Conservation (phyloP, 2,888 invertebrate species). For the Microctonus aethiopoides region DNA sequence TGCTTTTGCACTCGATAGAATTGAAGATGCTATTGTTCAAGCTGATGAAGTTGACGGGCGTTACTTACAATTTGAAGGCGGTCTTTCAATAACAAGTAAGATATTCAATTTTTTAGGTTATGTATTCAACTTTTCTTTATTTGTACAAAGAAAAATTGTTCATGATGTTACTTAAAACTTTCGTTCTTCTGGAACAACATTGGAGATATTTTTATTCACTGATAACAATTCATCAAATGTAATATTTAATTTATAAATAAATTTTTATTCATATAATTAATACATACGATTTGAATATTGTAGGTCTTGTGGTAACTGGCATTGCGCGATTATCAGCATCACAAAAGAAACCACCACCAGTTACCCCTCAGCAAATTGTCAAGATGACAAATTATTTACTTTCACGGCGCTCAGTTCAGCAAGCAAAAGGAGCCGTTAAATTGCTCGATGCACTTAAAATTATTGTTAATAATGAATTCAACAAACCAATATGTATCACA, state of each 20-base stretch:
- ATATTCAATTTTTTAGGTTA: slow-evolving; percentile 22
- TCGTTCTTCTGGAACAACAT: slow-evolving; percentile 52
- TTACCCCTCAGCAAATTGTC: slow-evolving; percentile 81
- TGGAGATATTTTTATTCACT: slow-evolving; percentile 43
- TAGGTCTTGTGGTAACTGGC: slow-evolving; percentile 73
- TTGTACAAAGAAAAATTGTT: neutral
- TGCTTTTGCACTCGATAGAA: slow-evolving; percentile 76
- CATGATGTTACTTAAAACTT: slow-evolving; percentile 50
- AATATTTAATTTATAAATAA: neutral
- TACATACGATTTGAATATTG: slow-evolving; percentile 33
- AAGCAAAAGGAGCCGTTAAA: slow-evolving; percentile 83
- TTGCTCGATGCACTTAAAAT: slow-evolving; percentile 82
- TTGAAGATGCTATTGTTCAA: slow-evolving; percentile 93
- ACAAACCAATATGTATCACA: slow-evolving; percentile 82
- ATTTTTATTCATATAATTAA: neutral
- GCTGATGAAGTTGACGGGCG: slow-evolving; percentile 95
- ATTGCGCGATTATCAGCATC: slow-evolving; percentile 73
- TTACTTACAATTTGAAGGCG: slow-evolving; percentile 92
- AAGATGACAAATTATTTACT: slow-evolving; percentile 93
- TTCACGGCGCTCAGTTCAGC: slow-evolving; percentile 88
- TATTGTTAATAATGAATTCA: slow-evolving; percentile 77
- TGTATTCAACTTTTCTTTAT: neutral
- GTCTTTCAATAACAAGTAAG: slow-evolving; percentile 78
- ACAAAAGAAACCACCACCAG: slow-evolving; percentile 75
- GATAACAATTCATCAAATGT: slow-evolving; percentile 4